These are phyloP conservation scores for Polyodon spathula DNA, from an alignment of 2,113 vertebrate species.

Conservation along the genomic window DNA sequence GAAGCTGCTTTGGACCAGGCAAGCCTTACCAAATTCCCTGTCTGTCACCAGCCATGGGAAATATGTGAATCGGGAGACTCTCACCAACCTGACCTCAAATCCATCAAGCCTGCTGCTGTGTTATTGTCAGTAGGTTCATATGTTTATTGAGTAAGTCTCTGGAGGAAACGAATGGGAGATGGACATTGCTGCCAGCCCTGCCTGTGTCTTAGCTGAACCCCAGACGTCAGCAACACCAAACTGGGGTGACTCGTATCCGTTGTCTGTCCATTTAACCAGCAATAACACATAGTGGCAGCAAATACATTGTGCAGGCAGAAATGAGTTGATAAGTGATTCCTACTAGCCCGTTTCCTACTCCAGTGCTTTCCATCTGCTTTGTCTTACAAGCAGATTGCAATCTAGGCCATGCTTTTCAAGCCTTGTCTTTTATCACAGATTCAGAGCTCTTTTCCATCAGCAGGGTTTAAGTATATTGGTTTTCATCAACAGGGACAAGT, in stretches of 20 bases:
- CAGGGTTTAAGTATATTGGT: too few species aligned
- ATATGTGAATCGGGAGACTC: constrained; percentile 38
- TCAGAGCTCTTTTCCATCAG: too few species aligned
- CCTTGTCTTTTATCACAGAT: too few species aligned
- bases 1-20: background rate
- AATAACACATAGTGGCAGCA: constrained; percentile 20
- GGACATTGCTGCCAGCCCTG: too few species aligned
- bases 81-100: constrained; percentile 23
- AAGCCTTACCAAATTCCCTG: constrained; percentile 21
- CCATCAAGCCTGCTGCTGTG: constrained; percentile 31
- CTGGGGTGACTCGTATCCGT: constrained; percentile 25
- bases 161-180: background rate
- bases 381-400: too few species aligned
- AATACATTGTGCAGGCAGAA: constrained; percentile 31
- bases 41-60: constrained; percentile 46
- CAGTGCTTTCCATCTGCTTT: background rate
- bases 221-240: constrained; percentile 9
- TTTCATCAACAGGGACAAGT: too few species aligned
- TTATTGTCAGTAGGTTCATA: constrained; percentile 47
- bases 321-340: constrained; percentile 26
- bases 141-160: constrained; percentile 27
- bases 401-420: too few species aligned
- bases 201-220: background rate
- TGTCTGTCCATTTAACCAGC: constrained; percentile 19
- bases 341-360: background rate